Evolutionary conservation across 2,888 invertebrate genomes (phyloP).

Genomic region (Liodrosophila aerea): DNA sequence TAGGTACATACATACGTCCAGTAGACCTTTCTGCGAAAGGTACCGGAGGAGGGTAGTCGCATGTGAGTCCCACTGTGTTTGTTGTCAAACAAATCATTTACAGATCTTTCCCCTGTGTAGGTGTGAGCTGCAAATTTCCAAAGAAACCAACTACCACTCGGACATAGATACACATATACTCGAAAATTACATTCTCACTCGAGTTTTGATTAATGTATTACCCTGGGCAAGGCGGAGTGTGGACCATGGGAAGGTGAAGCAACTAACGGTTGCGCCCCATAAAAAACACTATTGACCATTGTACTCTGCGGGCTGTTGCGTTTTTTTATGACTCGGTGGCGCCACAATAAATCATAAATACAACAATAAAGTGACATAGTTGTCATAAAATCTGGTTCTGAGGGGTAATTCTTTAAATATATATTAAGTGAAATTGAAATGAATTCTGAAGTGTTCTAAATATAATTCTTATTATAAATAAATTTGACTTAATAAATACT

Average conservation of each 20-base stretch:
- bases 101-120: conserved; percentile 61
- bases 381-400: background rate
- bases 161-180: too few species aligned
- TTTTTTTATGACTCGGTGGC: conserved; percentile 45
- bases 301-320: conserved; percentile 53
- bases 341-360: conserved; percentile 26
- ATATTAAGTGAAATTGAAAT: background rate
- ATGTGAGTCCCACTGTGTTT: conserved; percentile 61
- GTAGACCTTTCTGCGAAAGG: conserved; percentile 56
- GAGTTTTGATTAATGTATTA: conserved; percentile 74
- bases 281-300: conserved; percentile 34
- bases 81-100: conserved; percentile 76
- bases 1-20: conserved; percentile 3
- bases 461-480: too few species aligned
- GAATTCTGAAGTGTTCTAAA: too few species aligned
- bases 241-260: conserved; percentile 24
- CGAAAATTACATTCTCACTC: conserved; percentile 43
- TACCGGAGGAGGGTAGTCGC: too few species aligned
- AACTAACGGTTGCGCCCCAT: conserved; percentile 51
- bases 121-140: conserved; percentile 69
- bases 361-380: conserved; percentile 7
- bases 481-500: too few species aligned
- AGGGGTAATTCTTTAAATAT: background rate
- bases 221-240: too few species aligned
- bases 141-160: conserved; percentile 32